A percentile compares a stretch with the other conserved stretches of the same genome.
phyloP scores from a whole-genome alignment of 53 echinoderm and acorn worm species.

The Hippasteria phrygiana region DNA sequence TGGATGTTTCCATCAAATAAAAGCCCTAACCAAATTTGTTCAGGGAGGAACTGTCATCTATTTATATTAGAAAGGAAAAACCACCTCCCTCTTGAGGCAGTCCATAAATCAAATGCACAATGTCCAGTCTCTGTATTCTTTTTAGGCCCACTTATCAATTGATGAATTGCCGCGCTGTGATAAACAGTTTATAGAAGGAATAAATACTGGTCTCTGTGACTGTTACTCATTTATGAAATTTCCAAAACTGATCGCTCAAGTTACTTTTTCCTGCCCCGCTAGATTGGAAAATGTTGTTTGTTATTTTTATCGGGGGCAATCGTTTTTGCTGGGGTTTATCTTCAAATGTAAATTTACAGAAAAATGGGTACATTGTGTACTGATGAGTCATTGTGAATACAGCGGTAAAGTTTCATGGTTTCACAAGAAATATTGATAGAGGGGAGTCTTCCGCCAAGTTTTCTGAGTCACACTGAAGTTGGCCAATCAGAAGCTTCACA shows the following conservation, averaged over 20 bases:
- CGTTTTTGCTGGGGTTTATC: constrained; percentile 11
- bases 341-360: constrained; percentile 32
- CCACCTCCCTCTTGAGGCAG: constrained; percentile 21
- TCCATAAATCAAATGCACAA: constrained; percentile 34
- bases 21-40: neutral
- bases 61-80: constrained; percentile 10
- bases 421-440: neutral
- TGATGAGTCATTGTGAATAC: constrained; percentile 44
- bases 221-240: constrained; percentile 38
- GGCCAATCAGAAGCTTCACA: neutral
- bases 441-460: neutral
- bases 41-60: neutral
- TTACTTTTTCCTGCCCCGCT: neutral
- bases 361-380: constrained; percentile 42
- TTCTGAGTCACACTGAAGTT: neutral
- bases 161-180: constrained; percentile 31
- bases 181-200: constrained; percentile 58
- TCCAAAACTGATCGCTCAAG: constrained; percentile 3
- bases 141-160: constrained; percentile 43
- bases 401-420: neutral
- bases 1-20: neutral
- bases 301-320: constrained; percentile 32
- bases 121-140: neutral
- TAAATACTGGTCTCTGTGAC: constrained; percentile 34
- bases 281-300: constrained; percentile 37